phyloP scores from a whole-genome alignment of 2,888 invertebrate species.

The Cabera pusaria region DNA sequence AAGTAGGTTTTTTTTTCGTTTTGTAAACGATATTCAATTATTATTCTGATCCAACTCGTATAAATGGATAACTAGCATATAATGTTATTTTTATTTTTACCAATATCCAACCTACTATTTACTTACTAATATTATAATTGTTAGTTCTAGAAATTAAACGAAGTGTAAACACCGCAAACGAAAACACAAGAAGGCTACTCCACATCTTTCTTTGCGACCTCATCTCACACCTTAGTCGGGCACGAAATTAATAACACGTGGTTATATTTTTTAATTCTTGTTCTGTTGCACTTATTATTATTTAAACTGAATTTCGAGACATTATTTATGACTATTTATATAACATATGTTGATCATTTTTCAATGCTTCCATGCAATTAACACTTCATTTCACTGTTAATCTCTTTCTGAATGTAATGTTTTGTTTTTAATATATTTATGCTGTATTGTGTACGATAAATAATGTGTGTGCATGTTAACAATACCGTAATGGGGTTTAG shows the following conservation, averaged over 20 bases:
- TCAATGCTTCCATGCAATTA: conserved; percentile 82
- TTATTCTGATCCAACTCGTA: too few relatives aligned
- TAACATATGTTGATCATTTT: conserved; percentile 83
- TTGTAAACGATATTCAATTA: too few relatives aligned
- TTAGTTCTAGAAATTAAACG: too few relatives aligned
- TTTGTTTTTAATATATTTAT: conserved; percentile 60
- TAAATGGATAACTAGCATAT: too few relatives aligned
- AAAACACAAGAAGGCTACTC: conserved; percentile 43
- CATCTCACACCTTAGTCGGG: conserved; percentile 77
- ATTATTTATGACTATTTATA: conserved; percentile 83
- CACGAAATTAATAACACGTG: conserved; percentile 81
- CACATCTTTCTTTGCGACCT: conserved; percentile 46
- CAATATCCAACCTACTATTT: too few relatives aligned
- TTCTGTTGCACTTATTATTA: conserved; percentile 81
- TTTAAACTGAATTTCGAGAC: conserved; percentile 80
- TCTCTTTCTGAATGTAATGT: conserved; percentile 62
- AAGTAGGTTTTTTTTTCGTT: too few relatives aligned
- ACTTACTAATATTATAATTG: too few relatives aligned
- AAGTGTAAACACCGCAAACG: too few relatives aligned
- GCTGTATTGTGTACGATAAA: conserved; percentile 48
- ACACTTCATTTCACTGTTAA: conserved; percentile 80
- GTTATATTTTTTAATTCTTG: conserved; percentile 75
- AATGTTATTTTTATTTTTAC: too few relatives aligned
- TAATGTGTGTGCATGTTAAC: conserved; percentile 51
- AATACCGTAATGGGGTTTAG: conserved; percentile 46